Evolutionary conservation across 1,140 invertebrate genomes (phyloP).

Genomic region (Camponotus vicinus): DNA sequence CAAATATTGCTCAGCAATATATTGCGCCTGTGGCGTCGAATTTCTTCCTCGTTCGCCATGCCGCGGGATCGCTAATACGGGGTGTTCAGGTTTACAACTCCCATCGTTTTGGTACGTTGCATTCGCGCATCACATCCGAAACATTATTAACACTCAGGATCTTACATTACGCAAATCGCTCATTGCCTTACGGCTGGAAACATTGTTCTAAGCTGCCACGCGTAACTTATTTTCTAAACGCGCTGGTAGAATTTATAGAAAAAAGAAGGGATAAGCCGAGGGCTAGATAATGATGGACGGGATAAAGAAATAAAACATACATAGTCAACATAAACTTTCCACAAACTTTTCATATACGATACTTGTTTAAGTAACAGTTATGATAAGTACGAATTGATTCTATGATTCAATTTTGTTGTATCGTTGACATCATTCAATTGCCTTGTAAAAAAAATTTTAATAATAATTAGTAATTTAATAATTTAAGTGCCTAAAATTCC

Average conservation of each 20-base stretch:
- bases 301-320: constrained; percentile 11
- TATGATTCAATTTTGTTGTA: neutral
- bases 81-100: neutral
- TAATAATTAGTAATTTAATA: too few relatives aligned
- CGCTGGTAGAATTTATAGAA: constrained; percentile 25
- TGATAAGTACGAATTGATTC: neutral
- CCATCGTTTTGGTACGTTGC: neutral
- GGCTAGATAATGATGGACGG: constrained; percentile 6
- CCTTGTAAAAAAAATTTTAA: too few relatives aligned
- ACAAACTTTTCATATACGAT: neutral
- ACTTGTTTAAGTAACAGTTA: neutral
- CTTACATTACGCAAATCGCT: constrained; percentile 42
- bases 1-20: constrained; percentile 21
- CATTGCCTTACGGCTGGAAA: constrained; percentile 38
- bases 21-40: neutral
- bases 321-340: neutral
- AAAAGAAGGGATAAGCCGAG: neutral
- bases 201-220: constrained; percentile 18
- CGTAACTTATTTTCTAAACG: constrained; percentile 49
- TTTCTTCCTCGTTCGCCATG: too few relatives aligned
- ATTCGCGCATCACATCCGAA: neutral
- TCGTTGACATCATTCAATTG: too few relatives aligned
- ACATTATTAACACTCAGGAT: constrained; percentile 56
- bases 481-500: too few relatives aligned
- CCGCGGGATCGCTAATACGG: constrained; percentile 5